Percentiles rank a stretch among this genome's conserved stretches.
Conservation (phyloP, 2,113 vertebrate genomes). For the Sinocyclocheilus grahami region DNA sequence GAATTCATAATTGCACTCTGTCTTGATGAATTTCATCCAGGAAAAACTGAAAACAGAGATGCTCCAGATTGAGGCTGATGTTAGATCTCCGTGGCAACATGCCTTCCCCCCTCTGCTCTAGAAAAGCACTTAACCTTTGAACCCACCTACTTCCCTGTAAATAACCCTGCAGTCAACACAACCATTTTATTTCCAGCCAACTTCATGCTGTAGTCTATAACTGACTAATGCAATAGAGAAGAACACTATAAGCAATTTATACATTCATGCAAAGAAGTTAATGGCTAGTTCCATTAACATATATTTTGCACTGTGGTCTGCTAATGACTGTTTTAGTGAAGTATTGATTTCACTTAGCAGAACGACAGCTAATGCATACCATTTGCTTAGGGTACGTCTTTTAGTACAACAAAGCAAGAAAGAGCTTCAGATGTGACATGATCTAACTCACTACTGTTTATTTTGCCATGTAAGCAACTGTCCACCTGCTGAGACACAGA, state of each 20-base stretch:
- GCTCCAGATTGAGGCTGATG: conserved; percentile 24
- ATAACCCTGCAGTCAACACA: conserved; percentile 21
- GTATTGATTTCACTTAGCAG: conserved; percentile 41
- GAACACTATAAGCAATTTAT: conserved; percentile 13
- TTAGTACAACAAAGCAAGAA: conserved; percentile 9
- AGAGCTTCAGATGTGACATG: conserved; percentile 11
- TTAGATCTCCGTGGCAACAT: conserved; percentile 39
- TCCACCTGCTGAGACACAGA: neutral
- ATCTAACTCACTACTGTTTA: conserved; percentile 9
- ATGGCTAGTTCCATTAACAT: conserved; percentile 35
- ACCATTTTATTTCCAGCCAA: conserved; percentile 20
- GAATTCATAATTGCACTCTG: neutral
- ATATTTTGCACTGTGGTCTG: conserved; percentile 26
- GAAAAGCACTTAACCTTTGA: conserved; percentile 32
- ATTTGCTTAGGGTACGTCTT: conserved; percentile 27
- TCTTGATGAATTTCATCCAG: neutral
- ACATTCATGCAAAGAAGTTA: conserved; percentile 25
- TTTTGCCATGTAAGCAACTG: conserved; percentile 14
- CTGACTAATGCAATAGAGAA: conserved; percentile 15
- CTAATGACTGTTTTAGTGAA: conserved; percentile 39
- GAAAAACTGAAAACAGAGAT: neutral
- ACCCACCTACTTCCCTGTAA: neutral
- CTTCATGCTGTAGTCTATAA: conserved; percentile 25
- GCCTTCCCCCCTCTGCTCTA: neutral
- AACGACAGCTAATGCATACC: conserved; percentile 26